Conservation (phyloP, 2,797 vertebrate species). For the Falco novaeseelandiae region DNA sequence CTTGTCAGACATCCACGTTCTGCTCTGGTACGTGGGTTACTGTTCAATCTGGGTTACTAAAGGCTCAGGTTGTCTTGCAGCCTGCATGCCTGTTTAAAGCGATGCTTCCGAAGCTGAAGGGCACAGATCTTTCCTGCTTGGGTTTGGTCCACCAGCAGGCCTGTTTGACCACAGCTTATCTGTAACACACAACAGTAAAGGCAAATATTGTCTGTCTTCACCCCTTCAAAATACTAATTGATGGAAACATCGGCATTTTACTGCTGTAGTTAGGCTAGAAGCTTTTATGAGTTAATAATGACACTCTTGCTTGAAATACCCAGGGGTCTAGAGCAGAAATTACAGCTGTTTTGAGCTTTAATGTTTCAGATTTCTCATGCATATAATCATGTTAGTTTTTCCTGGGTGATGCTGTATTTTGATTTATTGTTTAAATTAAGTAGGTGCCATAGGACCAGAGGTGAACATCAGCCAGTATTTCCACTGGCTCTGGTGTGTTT, state of each 20-base stretch:
- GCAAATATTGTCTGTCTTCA: not conserved
- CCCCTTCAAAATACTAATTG: not conserved
- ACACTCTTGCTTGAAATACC: not conserved
- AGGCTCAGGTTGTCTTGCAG: not conserved
- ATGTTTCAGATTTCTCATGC: not conserved
- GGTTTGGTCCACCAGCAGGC: not conserved
- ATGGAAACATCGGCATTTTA: not conserved
- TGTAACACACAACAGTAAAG: not conserved
- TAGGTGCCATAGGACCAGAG: not conserved
- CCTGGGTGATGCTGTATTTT: not conserved
- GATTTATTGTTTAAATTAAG: not conserved
- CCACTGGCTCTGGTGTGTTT: not conserved
- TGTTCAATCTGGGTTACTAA: not conserved
- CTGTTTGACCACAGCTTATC: not conserved
- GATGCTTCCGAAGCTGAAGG: not conserved
- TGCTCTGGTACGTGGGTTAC: not conserved
- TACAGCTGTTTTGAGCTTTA: not conserved
- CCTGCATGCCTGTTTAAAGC: not conserved
- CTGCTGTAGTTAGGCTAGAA: not conserved
- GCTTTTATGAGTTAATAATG: not conserved
- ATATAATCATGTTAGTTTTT: not conserved
- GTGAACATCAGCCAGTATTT: not conserved
- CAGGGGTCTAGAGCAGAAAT: not conserved
- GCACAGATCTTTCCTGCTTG: not conserved
- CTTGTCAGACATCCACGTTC: not conserved